Percentiles rank a stretch among this genome's conserved stretches.
These are phyloP conservation scores for Lithophane socia DNA, from an alignment of 2,888 invertebrate species.

Conservation along the genomic window DNA sequence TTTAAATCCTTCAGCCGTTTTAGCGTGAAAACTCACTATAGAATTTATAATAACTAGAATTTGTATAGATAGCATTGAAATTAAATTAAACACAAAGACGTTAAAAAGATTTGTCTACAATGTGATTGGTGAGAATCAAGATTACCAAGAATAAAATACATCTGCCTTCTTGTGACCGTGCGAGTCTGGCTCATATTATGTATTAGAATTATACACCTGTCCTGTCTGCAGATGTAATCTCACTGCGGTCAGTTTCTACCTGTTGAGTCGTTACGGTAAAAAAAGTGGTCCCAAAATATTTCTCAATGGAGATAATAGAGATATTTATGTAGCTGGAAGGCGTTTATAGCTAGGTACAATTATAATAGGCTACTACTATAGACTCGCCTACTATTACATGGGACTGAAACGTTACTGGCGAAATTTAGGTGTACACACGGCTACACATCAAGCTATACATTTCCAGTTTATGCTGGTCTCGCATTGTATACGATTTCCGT, in stretches of 20 bases:
- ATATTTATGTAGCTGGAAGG: conserved; percentile 11
- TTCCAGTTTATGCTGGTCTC: too few relatives aligned
- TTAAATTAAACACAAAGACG: not conserved
- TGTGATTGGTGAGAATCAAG: not conserved
- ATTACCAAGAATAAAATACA: conserved; percentile 28
- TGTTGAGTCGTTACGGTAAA: conserved; percentile 11
- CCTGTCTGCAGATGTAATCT: conserved; percentile 48
- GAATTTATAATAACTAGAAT: too few relatives aligned
- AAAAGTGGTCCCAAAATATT: conserved; percentile 21
- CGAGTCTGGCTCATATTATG: conserved; percentile 14
- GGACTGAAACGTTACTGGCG: too few relatives aligned
- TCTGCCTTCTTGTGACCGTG: conserved; percentile 11
- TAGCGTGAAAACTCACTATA: too few relatives aligned
- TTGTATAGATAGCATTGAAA: too few relatives aligned
- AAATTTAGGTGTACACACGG: not conserved
- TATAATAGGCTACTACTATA: not conserved
- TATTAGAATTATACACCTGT: conserved; percentile 40
- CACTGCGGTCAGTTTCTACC: conserved; percentile 45
- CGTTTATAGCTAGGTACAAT: not conserved
- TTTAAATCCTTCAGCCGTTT: too few relatives aligned
- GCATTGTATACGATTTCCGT: too few relatives aligned
- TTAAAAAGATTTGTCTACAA: not conserved
- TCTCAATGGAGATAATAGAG: conserved; percentile 20
- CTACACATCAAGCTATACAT: too few relatives aligned
- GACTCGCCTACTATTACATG: too few relatives aligned